Conservation (phyloP, 2,888 invertebrate species). For the Caenorhabditis sinica region DNA sequence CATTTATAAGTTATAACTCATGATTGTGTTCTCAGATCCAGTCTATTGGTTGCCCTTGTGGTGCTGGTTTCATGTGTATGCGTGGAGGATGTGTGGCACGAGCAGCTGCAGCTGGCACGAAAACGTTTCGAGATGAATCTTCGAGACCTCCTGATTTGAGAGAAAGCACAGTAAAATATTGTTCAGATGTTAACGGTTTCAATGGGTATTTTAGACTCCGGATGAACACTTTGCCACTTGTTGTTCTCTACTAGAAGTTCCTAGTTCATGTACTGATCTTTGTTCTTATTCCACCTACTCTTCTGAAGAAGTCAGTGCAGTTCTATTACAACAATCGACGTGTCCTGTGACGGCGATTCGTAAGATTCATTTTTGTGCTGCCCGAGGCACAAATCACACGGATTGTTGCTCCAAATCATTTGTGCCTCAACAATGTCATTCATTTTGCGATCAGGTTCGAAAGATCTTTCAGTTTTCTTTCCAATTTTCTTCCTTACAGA, state of each 20-base stretch:
- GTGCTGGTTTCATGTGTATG: slow-evolving; percentile 67
- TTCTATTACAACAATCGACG: slow-evolving; percentile 53
- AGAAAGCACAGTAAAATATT: not conserved
- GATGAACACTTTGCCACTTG: slow-evolving; percentile 71
- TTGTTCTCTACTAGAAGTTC: slow-evolving; percentile 67
- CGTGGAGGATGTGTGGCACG: slow-evolving; percentile 68
- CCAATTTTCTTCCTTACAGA: slow-evolving; percentile 35
- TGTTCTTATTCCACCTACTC: slow-evolving; percentile 67
- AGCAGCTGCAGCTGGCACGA: slow-evolving; percentile 67
- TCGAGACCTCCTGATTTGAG: slow-evolving; percentile 15
- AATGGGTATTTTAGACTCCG: slow-evolving; percentile 62
- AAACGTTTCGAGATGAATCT: slow-evolving; percentile 64
- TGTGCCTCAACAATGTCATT: slow-evolving; percentile 60
- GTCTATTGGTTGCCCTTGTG: slow-evolving; percentile 67
- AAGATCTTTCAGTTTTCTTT: not conserved
- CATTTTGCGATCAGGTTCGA: slow-evolving; percentile 71
- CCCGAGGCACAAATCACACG: slow-evolving; percentile 70
- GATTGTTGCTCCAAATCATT: slow-evolving; percentile 61
- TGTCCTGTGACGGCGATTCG: slow-evolving; percentile 62
- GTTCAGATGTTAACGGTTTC: not conserved
- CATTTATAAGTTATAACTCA: not conserved
- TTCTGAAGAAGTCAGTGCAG: slow-evolving; percentile 60
- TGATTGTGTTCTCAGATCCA: slow-evolving; percentile 42
- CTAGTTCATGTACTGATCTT: slow-evolving; percentile 42
- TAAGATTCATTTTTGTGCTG: slow-evolving; percentile 72